Conservation (phyloP, 2,888 invertebrate species). For the Agonopterix subpropinquella region DNA sequence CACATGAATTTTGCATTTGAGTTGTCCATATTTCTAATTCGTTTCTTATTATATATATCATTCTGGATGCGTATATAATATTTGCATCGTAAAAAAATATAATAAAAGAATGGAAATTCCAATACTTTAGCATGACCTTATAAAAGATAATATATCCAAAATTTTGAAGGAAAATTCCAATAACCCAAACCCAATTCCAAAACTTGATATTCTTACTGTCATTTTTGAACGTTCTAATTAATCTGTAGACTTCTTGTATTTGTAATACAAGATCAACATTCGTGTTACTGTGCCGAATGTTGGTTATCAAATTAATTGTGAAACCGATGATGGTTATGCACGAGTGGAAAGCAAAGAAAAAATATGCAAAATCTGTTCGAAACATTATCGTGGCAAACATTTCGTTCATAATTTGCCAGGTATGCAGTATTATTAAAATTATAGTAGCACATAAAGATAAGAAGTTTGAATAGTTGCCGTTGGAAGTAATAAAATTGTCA, state of each 20-base stretch:
- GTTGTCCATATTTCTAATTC: neutral
- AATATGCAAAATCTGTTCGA: too few species aligned
- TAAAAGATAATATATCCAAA: neutral
- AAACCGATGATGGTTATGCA: neutral
- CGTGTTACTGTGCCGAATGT: neutral
- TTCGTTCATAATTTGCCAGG: neutral
- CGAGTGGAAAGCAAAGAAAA: neutral
- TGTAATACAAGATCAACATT: neutral
- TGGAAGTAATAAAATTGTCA: too few species aligned
- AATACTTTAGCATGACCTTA: neutral
- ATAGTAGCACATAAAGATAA: neutral
- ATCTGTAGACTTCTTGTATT: neutral
- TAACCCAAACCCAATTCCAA: neutral
- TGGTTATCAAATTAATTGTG: neutral
- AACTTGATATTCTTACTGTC: neutral
- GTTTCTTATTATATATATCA: neutral
- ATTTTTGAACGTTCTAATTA: neutral
- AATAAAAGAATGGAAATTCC: neutral
- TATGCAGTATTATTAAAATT: neutral
- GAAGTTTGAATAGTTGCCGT: too few species aligned
- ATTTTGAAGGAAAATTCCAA: neutral
- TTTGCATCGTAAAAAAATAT: neutral
- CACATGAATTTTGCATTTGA: neutral
- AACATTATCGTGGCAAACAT: too few species aligned
- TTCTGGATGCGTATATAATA: neutral